phyloP scores from a whole-genome alignment of 30 jellyfish, hydroid and myxozoan genomes.

The Aurelia sp. region DNA sequence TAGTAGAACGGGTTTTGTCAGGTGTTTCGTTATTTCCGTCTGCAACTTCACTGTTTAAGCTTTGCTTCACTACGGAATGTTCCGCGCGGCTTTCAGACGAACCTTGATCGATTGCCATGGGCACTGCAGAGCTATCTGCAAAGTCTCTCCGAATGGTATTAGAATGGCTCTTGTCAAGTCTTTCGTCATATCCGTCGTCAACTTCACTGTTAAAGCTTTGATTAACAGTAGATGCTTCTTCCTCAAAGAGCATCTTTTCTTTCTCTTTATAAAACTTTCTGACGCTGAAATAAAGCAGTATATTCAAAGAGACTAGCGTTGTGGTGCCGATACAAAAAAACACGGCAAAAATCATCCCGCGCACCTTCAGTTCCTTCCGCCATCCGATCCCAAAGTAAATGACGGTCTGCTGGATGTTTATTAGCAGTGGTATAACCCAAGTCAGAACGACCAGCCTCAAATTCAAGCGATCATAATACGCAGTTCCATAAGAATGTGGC shows the following conservation, averaged over 20 bases:
- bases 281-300: not conserved
- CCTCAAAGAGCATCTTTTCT: not conserved
- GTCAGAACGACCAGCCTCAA: not conserved
- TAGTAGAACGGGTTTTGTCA: not conserved
- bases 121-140: not conserved
- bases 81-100: not conserved
- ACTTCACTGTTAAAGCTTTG: not conserved
- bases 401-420: slow-evolving; percentile 25
- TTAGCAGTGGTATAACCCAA: slow-evolving; percentile 13
- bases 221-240: not conserved
- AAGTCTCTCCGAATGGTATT: not conserved
- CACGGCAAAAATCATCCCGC: not conserved
- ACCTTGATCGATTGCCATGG: not conserved
- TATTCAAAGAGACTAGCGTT: not conserved
- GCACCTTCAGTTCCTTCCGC: slow-evolving; percentile 4
- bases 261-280: not conserved
- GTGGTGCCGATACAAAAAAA: slow-evolving; percentile 2
- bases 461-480: not conserved
- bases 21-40: not conserved
- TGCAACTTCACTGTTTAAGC: not conserved
- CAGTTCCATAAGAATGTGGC: slow-evolving; percentile 19
- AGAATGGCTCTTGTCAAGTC: not conserved
- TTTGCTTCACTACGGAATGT: not conserved
- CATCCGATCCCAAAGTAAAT: not conserved
- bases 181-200: not conserved